These are phyloP conservation scores for Erithacus rubecula DNA, from an alignment of 2,797 vertebrate species.

Conservation along the genomic window DNA sequence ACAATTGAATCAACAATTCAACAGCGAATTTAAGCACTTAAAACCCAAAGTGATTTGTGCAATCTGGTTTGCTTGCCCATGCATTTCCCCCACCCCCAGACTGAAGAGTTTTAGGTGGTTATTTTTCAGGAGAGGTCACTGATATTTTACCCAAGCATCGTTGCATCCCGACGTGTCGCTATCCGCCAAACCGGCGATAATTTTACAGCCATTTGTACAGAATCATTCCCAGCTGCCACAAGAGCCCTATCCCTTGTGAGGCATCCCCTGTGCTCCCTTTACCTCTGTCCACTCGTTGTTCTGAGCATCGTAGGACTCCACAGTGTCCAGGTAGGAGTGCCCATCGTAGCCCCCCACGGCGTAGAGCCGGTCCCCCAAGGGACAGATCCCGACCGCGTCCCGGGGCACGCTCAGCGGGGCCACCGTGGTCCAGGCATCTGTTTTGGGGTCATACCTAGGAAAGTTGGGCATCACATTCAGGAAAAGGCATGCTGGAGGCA, in stretches of 20 bases:
- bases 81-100: no score
- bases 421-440: conserved; percentile 92
- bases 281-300: conserved; percentile 98
- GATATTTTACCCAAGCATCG: background rate
- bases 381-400: conserved; percentile 91
- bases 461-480: background rate
- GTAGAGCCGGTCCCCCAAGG: conserved; percentile 90
- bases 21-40: fast-evolving
- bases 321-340: conserved; percentile 88
- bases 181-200: fast-evolving
- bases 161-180: fast-evolving
- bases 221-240: background rate
- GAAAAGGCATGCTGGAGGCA: background rate
- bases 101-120: fast-evolving
- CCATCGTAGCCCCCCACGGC: conserved; percentile 97
- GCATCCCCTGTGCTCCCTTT: background rate
- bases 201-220: fast-evolving
- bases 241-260: fast-evolving
- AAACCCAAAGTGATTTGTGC: background rate
- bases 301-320: conserved; percentile 95
- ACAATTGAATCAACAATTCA: no score
- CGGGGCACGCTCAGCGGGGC: conserved; percentile 89
- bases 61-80: fast-evolving
- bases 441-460: conserved; percentile 93
- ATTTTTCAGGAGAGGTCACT: background rate